phyloP scores from a whole-genome alignment of 2,113 vertebrate genomes.

The Pygathrix nemaeus region DNA sequence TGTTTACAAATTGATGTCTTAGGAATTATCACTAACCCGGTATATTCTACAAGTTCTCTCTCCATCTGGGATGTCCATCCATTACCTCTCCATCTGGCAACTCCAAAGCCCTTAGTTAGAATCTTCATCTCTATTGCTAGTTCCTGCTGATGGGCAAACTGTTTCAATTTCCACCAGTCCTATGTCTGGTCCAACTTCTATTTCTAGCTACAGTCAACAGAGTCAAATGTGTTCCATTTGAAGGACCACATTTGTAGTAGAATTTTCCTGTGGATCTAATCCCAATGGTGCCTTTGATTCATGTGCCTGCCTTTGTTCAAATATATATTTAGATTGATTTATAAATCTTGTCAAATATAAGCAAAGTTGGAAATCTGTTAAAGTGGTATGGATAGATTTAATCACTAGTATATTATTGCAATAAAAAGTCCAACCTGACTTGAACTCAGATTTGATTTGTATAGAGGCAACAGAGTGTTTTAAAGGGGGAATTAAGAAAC shows the following conservation, averaged over 20 bases:
- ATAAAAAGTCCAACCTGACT: neutral
- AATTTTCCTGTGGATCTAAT: neutral
- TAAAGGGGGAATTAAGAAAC: neutral
- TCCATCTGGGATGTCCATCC: neutral
- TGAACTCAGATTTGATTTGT: neutral
- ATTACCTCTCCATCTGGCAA: neutral
- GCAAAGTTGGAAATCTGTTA: neutral
- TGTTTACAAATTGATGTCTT: slow-evolving; percentile 6
- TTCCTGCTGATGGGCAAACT: neutral
- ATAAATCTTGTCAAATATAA: neutral
- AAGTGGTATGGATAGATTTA: neutral
- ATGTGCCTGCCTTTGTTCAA: neutral
- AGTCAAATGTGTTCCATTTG: neutral
- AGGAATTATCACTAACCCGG: neutral
- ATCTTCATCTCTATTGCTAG: neutral
- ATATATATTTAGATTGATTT: neutral
- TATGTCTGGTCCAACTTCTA: neutral
- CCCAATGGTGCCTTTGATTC: neutral
- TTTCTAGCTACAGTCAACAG: neutral
- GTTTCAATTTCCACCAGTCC: neutral
- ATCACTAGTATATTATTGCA: neutral
- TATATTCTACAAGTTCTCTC: neutral
- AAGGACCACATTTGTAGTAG: neutral
- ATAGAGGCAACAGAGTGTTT: neutral
- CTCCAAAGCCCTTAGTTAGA: neutral